Conservation (phyloP, 1,140 invertebrate genomes). For the Phortica variegata region DNA sequence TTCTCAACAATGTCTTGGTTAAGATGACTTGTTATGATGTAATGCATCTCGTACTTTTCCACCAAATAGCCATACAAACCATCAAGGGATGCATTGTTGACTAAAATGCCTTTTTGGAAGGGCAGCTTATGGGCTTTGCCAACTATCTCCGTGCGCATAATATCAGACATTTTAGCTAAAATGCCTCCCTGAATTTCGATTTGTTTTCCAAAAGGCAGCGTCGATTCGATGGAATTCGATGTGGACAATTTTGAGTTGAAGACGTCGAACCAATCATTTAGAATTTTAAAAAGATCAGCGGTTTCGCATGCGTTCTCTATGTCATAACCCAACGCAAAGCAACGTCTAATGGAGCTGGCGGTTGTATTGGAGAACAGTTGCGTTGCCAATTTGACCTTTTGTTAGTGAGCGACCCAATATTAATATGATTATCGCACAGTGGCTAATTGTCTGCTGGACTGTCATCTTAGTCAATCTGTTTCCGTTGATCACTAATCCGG, state of each 20-base stretch:
- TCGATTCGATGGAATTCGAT: background rate
- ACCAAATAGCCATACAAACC: background rate
- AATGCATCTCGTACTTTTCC: constrained; percentile 1
- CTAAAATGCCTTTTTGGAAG: constrained; percentile 1
- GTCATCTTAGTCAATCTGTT: constrained; percentile 4
- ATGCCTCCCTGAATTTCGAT: background rate
- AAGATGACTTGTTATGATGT: background rate
- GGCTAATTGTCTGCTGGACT: too few species aligned
- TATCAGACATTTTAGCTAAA: background rate
- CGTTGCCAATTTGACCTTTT: constrained; percentile 2
- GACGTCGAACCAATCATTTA: constrained; percentile 9
- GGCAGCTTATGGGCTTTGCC: background rate
- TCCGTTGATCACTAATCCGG: constrained; percentile 4
- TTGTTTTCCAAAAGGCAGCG: background rate
- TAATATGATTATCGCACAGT: too few species aligned
- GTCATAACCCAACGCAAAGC: background rate
- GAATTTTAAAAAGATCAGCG: constrained; percentile 2
- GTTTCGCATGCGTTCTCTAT: constrained; percentile 7
- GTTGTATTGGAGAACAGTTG: constrained; percentile 7
- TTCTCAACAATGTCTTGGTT: constrained; percentile 9
- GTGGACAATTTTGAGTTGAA: constrained; percentile 4
- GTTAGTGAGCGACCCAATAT: too few species aligned
- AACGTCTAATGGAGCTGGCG: constrained; percentile 5
- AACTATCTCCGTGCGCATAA: background rate
- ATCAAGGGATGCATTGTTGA: background rate